Conservation (phyloP, 2,113 vertebrate species). For the Excalfactoria chinensis region DNA sequence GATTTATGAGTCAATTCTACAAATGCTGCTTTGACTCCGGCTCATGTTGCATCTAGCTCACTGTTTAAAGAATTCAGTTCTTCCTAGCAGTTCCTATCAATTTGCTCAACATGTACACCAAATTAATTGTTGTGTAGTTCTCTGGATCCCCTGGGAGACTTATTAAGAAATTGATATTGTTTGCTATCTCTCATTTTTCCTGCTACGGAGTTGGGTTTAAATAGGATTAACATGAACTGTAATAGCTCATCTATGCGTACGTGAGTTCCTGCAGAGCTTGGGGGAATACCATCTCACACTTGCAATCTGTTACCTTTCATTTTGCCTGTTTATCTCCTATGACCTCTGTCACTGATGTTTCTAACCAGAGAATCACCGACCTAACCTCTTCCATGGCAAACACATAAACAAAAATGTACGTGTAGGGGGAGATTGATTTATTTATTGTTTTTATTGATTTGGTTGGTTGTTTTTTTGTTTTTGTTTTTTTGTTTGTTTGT, state of each 20-base stretch:
- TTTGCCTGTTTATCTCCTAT: background rate
- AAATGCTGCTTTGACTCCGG: background rate
- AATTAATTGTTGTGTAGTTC: conserved; percentile 40
- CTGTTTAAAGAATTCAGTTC: background rate
- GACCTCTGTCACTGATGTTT: background rate
- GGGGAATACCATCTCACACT: background rate
- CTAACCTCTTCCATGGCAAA: background rate
- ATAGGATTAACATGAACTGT: background rate
- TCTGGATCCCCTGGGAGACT: background rate
- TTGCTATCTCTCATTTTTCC: conserved; percentile 8
- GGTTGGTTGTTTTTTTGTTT: background rate
- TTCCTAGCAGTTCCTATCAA: conserved; percentile 8
- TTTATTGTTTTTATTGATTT: background rate
- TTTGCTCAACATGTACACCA: background rate
- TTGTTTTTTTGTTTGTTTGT: no score
- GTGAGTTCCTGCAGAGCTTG: background rate
- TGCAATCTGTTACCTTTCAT: background rate
- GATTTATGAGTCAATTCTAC: background rate
- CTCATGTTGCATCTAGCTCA: background rate
- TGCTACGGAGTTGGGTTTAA: background rate
- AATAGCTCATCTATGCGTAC: background rate
- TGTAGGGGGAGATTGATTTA: no score
- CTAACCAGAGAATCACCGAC: background rate
- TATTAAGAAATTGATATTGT: background rate
- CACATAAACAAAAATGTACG: background rate